Base-by-base conservation (phyloP, 2,888 invertebrate genomes). In the Dascillus cervinus region DNA sequence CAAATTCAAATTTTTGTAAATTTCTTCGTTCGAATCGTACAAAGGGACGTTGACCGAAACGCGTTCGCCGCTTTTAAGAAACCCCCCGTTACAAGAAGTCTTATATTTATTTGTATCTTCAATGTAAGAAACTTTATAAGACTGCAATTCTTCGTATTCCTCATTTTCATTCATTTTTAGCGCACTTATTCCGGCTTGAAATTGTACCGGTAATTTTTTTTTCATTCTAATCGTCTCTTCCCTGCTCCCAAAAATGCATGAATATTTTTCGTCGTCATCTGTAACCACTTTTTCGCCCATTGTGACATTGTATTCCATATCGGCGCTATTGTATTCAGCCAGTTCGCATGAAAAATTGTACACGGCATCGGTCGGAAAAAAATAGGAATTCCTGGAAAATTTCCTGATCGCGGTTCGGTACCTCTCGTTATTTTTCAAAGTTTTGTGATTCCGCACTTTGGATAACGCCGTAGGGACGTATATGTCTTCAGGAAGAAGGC, bases 331-430 rank as follows among this genome's bases (percentile, higher is more conserved):
- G 3, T 15, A 24, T 13, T 34, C 34, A 13, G 29, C n/a, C n/a
- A n/a, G 21, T 14, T 49, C 47, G 34, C 62, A 62, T 2, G 56
- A 51, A 40, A 63, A 57, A 39, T 60, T 58, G 32, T 50, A 76
- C 9, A 79, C 53, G 12, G 67, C 66, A 3, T 70, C 67, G 1
- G 77, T 68, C 2, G 82, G 82, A 49, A 81, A 81, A 58, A 73
- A 82, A 39, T 74, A 65, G 32, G 65, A 58, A 20, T 60, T 62
- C 15, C 67, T 66, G 0, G 75, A 71, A 3, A 79, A 51, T 53
- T 67, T 72, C 8, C 77, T 66, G 22, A 79, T 65, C 0, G 73
- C 69, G 0, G 70, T 72, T 34, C 69, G 68, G 46, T 72, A 77
- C 35, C 65, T 67, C 8, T 72, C 71, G 42, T 78, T 70, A 47